Evolutionary conservation across 2,113 vertebrate genomes (phyloP).

Genomic region (Entelurus aequoreus): DNA sequence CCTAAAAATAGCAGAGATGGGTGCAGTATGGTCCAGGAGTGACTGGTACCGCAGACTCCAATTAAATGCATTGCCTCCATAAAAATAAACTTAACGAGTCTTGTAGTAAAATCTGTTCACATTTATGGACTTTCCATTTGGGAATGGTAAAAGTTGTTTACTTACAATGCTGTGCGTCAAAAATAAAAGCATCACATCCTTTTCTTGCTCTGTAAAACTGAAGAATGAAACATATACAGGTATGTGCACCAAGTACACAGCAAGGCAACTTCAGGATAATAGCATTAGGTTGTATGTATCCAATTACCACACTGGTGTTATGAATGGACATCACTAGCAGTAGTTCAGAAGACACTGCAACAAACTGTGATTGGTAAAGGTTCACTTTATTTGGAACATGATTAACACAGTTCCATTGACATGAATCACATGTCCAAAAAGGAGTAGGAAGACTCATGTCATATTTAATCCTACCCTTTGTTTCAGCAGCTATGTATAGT

Average conservation of each 20-base stretch:
- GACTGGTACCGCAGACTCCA: conserved; percentile 16
- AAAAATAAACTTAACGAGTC: neutral
- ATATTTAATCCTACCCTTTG: no score
- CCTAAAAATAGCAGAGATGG: conserved; percentile 46
- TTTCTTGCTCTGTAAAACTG: neutral
- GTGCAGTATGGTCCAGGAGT: neutral
- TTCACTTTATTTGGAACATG: no score
- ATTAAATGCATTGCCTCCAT: conserved; percentile 19
- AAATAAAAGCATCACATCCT: neutral
- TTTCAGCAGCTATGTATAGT: no score
- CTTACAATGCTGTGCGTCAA: neutral
- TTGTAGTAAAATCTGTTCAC: neutral
- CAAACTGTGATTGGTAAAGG: no score
- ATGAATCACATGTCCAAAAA: no score
- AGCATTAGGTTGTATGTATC: no score
- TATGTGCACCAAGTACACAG: no score
- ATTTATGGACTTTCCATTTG: neutral
- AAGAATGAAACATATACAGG: neutral
- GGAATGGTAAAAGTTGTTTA: conserved; percentile 5
- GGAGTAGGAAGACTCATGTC: no score
- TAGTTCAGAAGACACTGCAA: no score
- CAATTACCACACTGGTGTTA: no score
- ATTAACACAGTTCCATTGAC: no score
- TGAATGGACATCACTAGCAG: no score
- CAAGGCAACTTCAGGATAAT: neutral